Base-by-base conservation (phyloP, 2,797 vertebrate species). In the Sphenopsis melanotis region DNA sequence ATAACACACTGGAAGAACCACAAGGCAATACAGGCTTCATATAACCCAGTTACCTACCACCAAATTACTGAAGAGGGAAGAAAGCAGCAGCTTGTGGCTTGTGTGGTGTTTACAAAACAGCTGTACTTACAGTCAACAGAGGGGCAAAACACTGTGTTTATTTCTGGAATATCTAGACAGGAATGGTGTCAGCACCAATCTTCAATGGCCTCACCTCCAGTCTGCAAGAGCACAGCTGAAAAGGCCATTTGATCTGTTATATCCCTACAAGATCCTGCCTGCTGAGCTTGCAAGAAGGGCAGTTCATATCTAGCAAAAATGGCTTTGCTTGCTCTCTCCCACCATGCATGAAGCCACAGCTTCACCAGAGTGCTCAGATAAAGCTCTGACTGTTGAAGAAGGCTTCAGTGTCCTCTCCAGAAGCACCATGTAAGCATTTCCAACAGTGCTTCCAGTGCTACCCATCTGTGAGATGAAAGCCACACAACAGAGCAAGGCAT, bases 201-300 rank as follows among this genome's bases (percentile, higher is more conserved):
- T 56, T 30, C 17, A 70, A 55, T 34, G 46, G 56, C 56, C 41
- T 89, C 75, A 74, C 10, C 44, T 77, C 24, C 74, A 84, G 47
- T 41, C 47, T 59, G 36, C 44, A 63, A 69, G 52, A 68, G 34
- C 68, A 56, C 29, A 70, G 56, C 34, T 56, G 23, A 24, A 79
- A 89, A 46, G 47, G 50, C 41, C 21, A 37, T 44, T 63, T 0
- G 0, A 39, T 44, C 50, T 0, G 0, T 44, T 47, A 44, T 1
- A 47, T 3, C 21, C 63, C 63, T 66, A 52, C 4, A 26, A 15
- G 0, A 3, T 27, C 29, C 63, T 41, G 61, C 29, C 49, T 0
- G 0, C 46, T 70, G 27, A 84, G 59, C 42, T 24, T 60, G 32
- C 32, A 34, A 36, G 59, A 52, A 46, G n/a, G 29, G 15, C 53